Percentiles rank a stretch among this genome's conserved stretches.
These are phyloP conservation scores for Gymnorhina tibicen DNA, from an alignment of 2,113 vertebrate genomes.

Conservation along the genomic window DNA sequence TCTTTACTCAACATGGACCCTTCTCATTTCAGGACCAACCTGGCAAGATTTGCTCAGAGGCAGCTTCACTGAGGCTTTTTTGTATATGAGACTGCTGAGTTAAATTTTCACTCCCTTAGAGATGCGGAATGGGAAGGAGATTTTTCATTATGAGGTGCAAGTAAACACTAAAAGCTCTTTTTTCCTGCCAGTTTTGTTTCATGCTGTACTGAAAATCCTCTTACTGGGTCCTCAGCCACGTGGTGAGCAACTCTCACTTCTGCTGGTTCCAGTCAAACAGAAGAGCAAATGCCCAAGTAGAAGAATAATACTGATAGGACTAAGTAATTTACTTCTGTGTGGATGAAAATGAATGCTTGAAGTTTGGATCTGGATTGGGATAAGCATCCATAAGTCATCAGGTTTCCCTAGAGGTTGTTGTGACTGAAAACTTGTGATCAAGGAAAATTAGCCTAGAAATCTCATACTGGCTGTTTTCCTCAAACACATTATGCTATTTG, in stretches of 20 bases:
- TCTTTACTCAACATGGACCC: not conserved
- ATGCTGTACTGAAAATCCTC: not conserved
- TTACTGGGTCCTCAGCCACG: not conserved
- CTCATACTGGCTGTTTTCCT: not conserved
- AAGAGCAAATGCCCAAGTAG: not conserved
- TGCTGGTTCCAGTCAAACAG: not conserved
- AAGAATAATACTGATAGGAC: not conserved
- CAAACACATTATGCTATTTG: not conserved
- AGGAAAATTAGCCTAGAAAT: constrained; percentile 6
- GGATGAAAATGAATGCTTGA: not conserved
- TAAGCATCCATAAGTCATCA: not conserved
- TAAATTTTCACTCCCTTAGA: not conserved
- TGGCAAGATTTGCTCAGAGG: not conserved
- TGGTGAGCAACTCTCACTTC: not conserved
- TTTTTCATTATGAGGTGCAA: not conserved
- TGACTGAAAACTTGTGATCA: not conserved
- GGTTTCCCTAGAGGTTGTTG: not conserved
- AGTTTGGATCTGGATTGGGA: not conserved
- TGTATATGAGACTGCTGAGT: not conserved
- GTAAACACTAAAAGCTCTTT: not conserved
- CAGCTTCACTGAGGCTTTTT: not conserved
- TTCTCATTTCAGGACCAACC: not conserved
- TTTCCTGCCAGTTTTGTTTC: not conserved
- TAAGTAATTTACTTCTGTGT: not conserved
- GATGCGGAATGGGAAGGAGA: not conserved